Base-by-base conservation (phyloP, 2,113 vertebrate genomes). In the Vulpes ferrilata region DNA sequence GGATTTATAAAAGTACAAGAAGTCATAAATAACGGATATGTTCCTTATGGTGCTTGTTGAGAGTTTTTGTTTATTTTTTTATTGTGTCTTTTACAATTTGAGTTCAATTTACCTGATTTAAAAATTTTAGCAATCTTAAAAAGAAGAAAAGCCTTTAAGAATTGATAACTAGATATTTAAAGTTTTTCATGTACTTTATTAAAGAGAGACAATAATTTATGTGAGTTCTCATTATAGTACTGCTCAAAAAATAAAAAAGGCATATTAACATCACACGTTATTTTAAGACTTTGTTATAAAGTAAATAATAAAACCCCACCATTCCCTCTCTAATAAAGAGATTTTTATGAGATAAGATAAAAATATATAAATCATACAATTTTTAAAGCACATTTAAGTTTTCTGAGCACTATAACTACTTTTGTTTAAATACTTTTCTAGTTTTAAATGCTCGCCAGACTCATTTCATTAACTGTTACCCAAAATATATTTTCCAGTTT, bases 381-480 rank as follows among this genome's bases (percentile, higher is more conserved):
- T 69, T 78, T 51, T 27, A 16, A 76, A 27, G 51, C 2, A 64
- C 7, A 69, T 10, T n/a, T 16, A 74, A 62, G 67, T 67, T 92
- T 92, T 84, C 57, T 53, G 80, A 93, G 25, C 87, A 27, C 11
- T 11, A 84, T 12, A 48, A 27, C 19, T 62, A 30, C 32, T 90
- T 90, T 69, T 67, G 8, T 76, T 65, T 86, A 84, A 57, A n/a
- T 30, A 43, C 4, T 20, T 71, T 60, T 19, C 19, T 88, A 25
- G 16, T 55, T 80, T 12, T 53, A 95, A 88, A 88, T 90, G 35
- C 71, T 55, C 69, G 79, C 8, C 91, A 92, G 35, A 4, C 10
- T 89, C 16, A 53, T 82, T 97, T 83, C n/a, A 96, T 48, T 48
- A 96, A 86, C 19, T 93, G 23, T 84, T 74, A 95, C 5, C 13